Conservation (phyloP, 2,113 vertebrate species). For the Diadophis punctatus region DNA sequence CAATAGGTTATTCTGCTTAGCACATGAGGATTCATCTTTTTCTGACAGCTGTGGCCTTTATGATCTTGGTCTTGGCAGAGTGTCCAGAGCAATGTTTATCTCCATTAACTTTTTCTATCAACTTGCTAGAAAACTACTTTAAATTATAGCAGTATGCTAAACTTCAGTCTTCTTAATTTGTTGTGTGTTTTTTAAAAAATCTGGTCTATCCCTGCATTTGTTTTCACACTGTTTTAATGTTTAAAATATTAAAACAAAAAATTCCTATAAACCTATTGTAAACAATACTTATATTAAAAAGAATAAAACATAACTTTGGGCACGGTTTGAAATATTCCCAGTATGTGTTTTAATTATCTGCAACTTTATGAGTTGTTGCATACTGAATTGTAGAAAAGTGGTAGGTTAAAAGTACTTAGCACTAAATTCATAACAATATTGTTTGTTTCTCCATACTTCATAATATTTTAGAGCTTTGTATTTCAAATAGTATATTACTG, state of each 20-base stretch:
- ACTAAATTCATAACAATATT: not conserved
- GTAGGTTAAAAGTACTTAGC: not conserved
- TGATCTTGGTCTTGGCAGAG: not conserved
- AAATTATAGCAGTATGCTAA: not conserved
- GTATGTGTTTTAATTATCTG: not conserved
- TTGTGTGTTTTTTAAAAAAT: not conserved
- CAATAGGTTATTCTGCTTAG: not conserved
- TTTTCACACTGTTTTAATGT: not conserved
- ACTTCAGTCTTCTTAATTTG: not conserved
- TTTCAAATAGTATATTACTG: not conserved
- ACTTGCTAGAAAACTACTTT: not conserved
- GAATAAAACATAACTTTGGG: not conserved
- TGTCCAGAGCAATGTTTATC: not conserved
- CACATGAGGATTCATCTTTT: not conserved
- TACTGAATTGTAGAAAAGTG: not conserved
- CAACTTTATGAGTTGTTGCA: accelerated
- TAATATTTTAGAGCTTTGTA: not conserved
- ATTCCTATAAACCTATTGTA: not conserved
- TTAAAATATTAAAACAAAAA: not conserved
- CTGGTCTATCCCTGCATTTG: not conserved
- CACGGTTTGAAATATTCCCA: accelerated
- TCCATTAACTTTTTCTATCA: not conserved
- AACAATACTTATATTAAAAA: not conserved
- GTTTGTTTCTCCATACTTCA: not conserved
- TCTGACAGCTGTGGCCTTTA: not conserved